These are phyloP conservation scores for Leptinotarsa defecta DNA, from an alignment of 1,140 invertebrate genomes.

Conservation along the genomic window DNA sequence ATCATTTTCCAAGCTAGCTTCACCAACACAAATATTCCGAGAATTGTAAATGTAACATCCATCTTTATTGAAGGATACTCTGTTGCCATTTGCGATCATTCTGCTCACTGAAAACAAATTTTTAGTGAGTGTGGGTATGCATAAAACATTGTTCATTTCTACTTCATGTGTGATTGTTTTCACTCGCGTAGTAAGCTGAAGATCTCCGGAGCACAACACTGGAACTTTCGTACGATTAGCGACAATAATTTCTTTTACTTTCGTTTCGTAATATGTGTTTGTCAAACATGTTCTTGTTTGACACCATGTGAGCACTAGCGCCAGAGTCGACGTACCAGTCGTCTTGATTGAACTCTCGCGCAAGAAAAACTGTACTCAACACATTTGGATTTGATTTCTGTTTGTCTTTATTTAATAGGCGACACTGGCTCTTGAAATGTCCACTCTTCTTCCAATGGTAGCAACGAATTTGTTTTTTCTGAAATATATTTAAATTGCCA, in stretches of 20 bases:
- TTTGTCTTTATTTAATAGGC: slow-evolving; percentile 24
- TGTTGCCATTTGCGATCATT: slow-evolving; percentile 49
- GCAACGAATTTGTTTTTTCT: too few relatives aligned
- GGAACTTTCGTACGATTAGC: too few relatives aligned
- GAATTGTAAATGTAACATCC: slow-evolving; percentile 25
- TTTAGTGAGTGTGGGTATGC: slow-evolving; percentile 44
- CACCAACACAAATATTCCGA: background rate
- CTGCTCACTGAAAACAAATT: slow-evolving; percentile 47
- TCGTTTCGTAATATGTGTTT: too few relatives aligned
- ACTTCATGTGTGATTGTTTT: background rate
- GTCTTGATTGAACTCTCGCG: slow-evolving; percentile 34
- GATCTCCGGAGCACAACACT: too few relatives aligned
- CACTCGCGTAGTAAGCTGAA: too few relatives aligned
- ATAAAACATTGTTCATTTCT: slow-evolving; percentile 38
- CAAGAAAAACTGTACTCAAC: slow-evolving; percentile 42
- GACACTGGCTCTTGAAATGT: slow-evolving; percentile 44
- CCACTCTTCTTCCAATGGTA: too few relatives aligned
- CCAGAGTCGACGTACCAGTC: slow-evolving; percentile 50
- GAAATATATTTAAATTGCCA: too few relatives aligned
- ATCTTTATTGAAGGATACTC: slow-evolving; percentile 39
- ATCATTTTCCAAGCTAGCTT: slow-evolving; percentile 35
- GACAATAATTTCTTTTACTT: too few relatives aligned
- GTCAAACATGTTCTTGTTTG: too few relatives aligned
- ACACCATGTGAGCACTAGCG: slow-evolving; percentile 33
- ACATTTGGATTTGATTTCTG: slow-evolving; percentile 34